Evolutionary conservation across 2,797 vertebrate genomes (phyloP), one percentile per base, ranked within the genome.

Genomic region (Falco biarmicus): DNA sequence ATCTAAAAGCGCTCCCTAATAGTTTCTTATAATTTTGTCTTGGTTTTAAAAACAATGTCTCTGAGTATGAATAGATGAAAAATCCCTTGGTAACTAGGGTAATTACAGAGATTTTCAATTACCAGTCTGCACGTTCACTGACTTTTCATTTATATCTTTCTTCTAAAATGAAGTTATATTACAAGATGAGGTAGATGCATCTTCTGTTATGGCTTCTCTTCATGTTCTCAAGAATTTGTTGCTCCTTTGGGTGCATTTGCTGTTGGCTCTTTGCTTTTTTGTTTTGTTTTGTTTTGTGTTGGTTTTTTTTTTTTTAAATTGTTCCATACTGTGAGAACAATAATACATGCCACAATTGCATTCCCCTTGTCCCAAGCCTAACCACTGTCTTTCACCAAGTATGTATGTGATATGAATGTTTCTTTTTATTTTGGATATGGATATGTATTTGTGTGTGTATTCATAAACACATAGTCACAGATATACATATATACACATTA

Each of bases 31-130:
- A 90, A 84, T 94, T 94, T 95, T 89, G 78, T 39, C 17, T 93
- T 78, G 53, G 47, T 95, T 94, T 95, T 80, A 84, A 94, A 94
- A 94, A 13, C 32, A 50, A 11, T 4, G 1, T 85, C 43, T 93
- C 93, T 84, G 80, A 94, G 77, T 80, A 79, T 53, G 82, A 93
- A 73, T 57, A 89, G 83, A 86, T 76, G 61, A 88, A 78, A 89
- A 94, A 92, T 89, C 92, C 82, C 84, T 28, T 73, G 79, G 89
- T 92, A 92, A 89, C 79, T n/a, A 28, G 91, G 61, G 76, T 91
- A 92, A 94, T 94, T 92, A 81, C 73, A 86, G 89, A 88, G 89
- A 91, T 95, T 96, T 95, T 95, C 95, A 93, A 70, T 96, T 95
- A 93, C 79, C 47, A 94, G 31, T 76, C 69, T 84, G 50, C 89